Percentiles rank a stretch among this genome's conserved stretches.
These are phyloP conservation scores for Xenopus petersii DNA, from an alignment of 2,797 vertebrate genomes.

Conservation along the genomic window DNA sequence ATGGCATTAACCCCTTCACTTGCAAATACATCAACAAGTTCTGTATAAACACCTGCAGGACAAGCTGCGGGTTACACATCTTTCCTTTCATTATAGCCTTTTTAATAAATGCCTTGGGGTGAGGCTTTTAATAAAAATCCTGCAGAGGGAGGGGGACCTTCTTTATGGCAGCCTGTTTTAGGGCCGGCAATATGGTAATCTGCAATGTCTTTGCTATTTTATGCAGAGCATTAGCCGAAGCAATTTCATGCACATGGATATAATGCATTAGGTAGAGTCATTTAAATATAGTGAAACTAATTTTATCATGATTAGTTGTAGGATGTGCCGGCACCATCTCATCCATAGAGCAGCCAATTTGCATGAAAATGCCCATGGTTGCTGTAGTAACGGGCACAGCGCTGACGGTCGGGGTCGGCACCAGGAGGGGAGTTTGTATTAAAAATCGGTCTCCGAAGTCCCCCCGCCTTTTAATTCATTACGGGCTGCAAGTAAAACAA, in stretches of 20 bases:
- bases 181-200: slow-evolving; percentile 92
- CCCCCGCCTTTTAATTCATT: slow-evolving; percentile 79
- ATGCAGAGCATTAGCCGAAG: slow-evolving; percentile 94
- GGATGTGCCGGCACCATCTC: slow-evolving; percentile 74
- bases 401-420: slow-evolving; percentile 77
- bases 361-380: slow-evolving; percentile 83
- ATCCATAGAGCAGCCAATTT: slow-evolving; percentile 82
- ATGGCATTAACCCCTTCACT: slow-evolving; percentile 16
- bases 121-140: slow-evolving; percentile 73
- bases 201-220: slow-evolving; percentile 96
- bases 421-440: slow-evolving; percentile 82
- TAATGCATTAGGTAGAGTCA: slow-evolving; percentile 92
- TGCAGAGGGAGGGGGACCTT: slow-evolving; percentile 64
- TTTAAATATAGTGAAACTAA: slow-evolving; percentile 98
- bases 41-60: slow-evolving; percentile 3
- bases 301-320: slow-evolving; percentile 99
- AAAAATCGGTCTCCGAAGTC: slow-evolving; percentile 80
- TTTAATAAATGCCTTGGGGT: slow-evolving; percentile 87
- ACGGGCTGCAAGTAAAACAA: slow-evolving; percentile 80
- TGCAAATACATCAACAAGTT: slow-evolving; percentile 4
- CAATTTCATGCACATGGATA: slow-evolving; percentile 99
- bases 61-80: slow-evolving; percentile 17
- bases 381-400: slow-evolving; percentile 80
- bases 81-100: slow-evolving; percentile 84
- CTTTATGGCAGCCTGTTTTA: slow-evolving; percentile 87